Evolutionary conservation across 2,888 invertebrate species (phyloP).

Genomic region (Sialis fuliginosa): DNA sequence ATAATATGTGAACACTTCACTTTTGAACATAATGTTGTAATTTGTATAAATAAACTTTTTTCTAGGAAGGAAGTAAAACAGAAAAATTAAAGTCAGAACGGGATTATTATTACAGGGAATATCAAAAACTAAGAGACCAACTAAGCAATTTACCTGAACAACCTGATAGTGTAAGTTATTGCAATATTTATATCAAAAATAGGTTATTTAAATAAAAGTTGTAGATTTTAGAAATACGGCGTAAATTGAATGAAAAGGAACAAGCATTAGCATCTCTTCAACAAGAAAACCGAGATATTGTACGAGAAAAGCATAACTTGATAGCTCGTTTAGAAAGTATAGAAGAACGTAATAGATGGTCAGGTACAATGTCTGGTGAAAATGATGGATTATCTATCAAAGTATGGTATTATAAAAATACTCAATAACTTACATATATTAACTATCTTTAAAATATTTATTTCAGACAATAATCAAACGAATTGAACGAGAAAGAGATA

Average conservation of each 20-base stretch:
- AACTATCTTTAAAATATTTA: constrained; percentile 5
- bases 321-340: constrained; percentile 21
- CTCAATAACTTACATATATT: neutral
- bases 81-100: constrained; percentile 26
- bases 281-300: constrained; percentile 25
- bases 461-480: constrained; percentile 23
- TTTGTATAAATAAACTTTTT: constrained; percentile 4
- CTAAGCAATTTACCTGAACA: constrained; percentile 18
- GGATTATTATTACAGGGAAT: constrained; percentile 31
- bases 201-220: constrained; percentile 2
- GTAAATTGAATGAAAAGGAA: constrained; percentile 25
- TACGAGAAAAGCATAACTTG: constrained; percentile 25
- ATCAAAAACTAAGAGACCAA: constrained; percentile 24
- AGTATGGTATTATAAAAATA: constrained; percentile 11
- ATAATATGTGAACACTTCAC: too few relatives aligned
- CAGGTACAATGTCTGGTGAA: constrained; percentile 9
- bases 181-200: neutral
- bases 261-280: constrained; percentile 22
- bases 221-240: constrained; percentile 10
- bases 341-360: constrained; percentile 8
- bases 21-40: neutral
- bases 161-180: constrained; percentile 12
- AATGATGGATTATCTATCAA: constrained; percentile 15
- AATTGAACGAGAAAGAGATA: constrained; percentile 33
- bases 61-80: constrained; percentile 17